Evolutionary conservation across 1,140 invertebrate genomes (phyloP).

Genomic region (Scylla paramamosain): DNA sequence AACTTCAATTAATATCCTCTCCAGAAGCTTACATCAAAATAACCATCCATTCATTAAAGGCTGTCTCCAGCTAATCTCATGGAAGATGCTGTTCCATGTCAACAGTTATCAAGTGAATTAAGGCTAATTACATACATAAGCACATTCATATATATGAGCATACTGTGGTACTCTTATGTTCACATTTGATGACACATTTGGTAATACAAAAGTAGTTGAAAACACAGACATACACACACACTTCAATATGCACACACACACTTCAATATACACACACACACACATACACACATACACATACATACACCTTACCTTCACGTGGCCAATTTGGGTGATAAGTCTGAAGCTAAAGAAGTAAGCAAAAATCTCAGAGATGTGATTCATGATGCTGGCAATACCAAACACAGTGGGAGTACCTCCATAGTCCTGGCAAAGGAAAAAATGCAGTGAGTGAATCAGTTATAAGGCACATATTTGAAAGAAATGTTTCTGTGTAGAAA

Average conservation of each 20-base stretch:
- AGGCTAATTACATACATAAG: background rate
- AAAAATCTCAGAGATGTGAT: conserved; percentile 99
- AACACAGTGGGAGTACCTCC: conserved; percentile 98
- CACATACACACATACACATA: background rate
- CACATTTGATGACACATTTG: no score
- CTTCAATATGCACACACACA: background rate
- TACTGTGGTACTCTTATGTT: no score
- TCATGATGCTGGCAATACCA: conserved; percentile 98
- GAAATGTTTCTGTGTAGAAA: no score
- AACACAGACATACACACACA: no score
- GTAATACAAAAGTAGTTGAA: no score
- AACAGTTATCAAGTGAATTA: no score
- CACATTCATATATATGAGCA: no score
- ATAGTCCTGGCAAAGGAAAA: conserved; percentile 86
- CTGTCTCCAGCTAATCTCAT: background rate
- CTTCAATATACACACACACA: conserved; percentile 3
- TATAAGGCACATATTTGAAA: no score
- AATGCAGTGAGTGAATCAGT: background rate
- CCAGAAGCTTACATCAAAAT: no score
- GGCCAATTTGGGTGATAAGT: conserved; percentile 95
- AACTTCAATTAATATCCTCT: no score
- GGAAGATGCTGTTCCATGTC: no score
- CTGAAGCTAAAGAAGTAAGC: conserved; percentile 99
- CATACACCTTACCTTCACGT: conserved; percentile 88
- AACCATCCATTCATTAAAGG: background rate